Conservation (phyloP, 2,888 invertebrate genomes). For the Scaptomyza cyrtandrae region DNA sequence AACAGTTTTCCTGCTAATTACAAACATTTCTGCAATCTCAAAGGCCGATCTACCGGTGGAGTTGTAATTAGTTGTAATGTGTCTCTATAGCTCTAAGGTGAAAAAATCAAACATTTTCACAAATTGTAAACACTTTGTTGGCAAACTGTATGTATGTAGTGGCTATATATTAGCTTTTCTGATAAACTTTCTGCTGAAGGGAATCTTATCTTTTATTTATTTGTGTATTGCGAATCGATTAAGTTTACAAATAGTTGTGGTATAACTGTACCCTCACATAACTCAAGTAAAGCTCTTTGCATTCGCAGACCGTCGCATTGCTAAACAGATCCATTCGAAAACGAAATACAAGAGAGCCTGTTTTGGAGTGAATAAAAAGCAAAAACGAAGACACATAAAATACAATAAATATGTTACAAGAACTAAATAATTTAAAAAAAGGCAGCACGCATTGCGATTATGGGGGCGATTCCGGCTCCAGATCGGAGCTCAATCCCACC, state of each 20-base stretch:
- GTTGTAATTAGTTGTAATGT: too few relatives aligned
- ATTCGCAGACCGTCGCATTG: slow-evolving; percentile 56
- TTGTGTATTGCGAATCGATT: slow-evolving; percentile 56
- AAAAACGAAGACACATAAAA: slow-evolving; percentile 6
- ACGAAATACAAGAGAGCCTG: background rate
- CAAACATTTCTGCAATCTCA: too few relatives aligned
- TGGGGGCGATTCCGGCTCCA: slow-evolving; percentile 86
- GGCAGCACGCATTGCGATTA: slow-evolving; percentile 77
- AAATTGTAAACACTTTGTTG: too few relatives aligned
- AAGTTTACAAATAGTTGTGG: slow-evolving; percentile 54
- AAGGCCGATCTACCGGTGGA: too few relatives aligned
- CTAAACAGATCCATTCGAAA: slow-evolving; percentile 30
- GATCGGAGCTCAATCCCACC: too few relatives aligned
- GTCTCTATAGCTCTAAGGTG: too few relatives aligned
- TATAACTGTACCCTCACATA: slow-evolving; percentile 22
- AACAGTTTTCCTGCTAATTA: too few relatives aligned
- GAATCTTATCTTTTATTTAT: slow-evolving; percentile 67
- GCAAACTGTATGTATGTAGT: slow-evolving; percentile 25
- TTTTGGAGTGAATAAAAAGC: background rate
- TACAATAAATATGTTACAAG: slow-evolving; percentile 56
- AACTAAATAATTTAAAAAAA: slow-evolving; percentile 74
- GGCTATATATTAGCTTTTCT: slow-evolving; percentile 57
- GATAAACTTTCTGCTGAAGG: slow-evolving; percentile 56
- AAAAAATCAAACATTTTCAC: too few relatives aligned
- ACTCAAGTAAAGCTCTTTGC: slow-evolving; percentile 40